A percentile compares a stretch with the other conserved stretches of the same genome.
Conservation (phyloP, 2,113 vertebrate genomes). For the Onychostruthus taczanowskii region DNA sequence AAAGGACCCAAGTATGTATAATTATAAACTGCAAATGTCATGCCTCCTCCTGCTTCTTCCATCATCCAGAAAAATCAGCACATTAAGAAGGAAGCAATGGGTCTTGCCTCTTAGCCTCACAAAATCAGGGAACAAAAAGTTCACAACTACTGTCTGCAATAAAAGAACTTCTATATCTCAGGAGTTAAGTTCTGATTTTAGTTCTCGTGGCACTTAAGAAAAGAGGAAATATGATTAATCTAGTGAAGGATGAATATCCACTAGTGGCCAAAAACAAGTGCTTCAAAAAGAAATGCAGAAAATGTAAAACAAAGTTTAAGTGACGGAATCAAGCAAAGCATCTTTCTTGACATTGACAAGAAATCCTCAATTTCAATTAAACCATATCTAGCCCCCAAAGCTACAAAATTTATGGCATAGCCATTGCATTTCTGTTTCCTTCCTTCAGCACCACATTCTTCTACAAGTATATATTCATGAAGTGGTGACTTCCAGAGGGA, state of each 20-base stretch:
- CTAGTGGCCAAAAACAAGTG: not conserved
- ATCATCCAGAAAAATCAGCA: slow-evolving; percentile 11
- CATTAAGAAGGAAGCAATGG: not conserved
- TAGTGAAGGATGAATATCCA: not conserved
- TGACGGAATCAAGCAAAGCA: not conserved
- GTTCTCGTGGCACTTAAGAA: not conserved
- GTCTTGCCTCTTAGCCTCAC: slow-evolving; percentile 17
- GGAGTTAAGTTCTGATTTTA: not conserved
- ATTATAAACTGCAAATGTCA: slow-evolving; percentile 65
- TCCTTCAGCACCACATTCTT: not conserved
- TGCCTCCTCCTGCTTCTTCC: not conserved
- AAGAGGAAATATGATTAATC: not conserved
- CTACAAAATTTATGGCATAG: not conserved
- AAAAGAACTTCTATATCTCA: not conserved
- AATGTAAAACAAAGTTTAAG: not conserved
- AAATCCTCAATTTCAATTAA: not conserved
- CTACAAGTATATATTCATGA: not conserved
- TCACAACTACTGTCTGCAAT: not conserved
- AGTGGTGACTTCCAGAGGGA: not conserved
- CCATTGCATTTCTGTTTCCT: not conserved
- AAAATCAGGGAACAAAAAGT: not conserved
- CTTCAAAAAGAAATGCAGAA: not conserved
- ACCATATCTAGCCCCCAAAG: not conserved
- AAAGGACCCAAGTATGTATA: slow-evolving; percentile 43
- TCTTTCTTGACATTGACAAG: not conserved